These are phyloP conservation scores for Rhinella marina DNA, from an alignment of 2,797 vertebrate genomes.

Conservation along the genomic window DNA sequence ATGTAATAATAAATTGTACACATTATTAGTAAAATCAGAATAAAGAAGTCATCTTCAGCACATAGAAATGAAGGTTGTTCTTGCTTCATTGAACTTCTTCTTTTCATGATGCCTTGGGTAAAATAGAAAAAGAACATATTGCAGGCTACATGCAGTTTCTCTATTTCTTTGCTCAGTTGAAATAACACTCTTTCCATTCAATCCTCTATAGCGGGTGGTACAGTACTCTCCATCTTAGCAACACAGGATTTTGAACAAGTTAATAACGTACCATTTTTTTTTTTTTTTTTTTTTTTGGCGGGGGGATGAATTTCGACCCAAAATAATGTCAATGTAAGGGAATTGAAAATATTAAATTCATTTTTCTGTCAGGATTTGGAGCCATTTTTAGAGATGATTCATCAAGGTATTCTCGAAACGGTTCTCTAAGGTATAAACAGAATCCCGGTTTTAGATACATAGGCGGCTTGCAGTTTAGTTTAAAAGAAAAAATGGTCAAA, in stretches of 20 bases:
- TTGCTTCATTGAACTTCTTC: conserved; percentile 52
- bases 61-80: conserved; percentile 48
- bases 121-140: conserved; percentile 60
- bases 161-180: conserved; percentile 57
- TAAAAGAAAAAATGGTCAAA: conserved; percentile 64
- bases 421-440: not conserved
- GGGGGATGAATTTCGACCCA: conserved; percentile 7
- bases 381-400: conserved; percentile 15
- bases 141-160: conserved; percentile 44
- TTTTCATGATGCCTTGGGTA: conserved; percentile 55
- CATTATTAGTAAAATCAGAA: conserved; percentile 46
- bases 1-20: conserved; percentile 44
- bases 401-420: conserved; percentile 10
- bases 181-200: conserved; percentile 55
- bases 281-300: not conserved
- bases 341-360: conserved; percentile 41
- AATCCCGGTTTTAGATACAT: not conserved
- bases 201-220: conserved; percentile 45
- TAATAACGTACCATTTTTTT: conserved; percentile 33
- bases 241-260: conserved; percentile 52
- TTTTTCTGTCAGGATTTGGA: conserved; percentile 1
- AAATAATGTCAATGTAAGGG: conserved; percentile 17
- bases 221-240: conserved; percentile 43
- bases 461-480: not conserved
- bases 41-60: conserved; percentile 42